Conservation (phyloP, 2,113 vertebrate species). For the Xyliphius kryptos region DNA sequence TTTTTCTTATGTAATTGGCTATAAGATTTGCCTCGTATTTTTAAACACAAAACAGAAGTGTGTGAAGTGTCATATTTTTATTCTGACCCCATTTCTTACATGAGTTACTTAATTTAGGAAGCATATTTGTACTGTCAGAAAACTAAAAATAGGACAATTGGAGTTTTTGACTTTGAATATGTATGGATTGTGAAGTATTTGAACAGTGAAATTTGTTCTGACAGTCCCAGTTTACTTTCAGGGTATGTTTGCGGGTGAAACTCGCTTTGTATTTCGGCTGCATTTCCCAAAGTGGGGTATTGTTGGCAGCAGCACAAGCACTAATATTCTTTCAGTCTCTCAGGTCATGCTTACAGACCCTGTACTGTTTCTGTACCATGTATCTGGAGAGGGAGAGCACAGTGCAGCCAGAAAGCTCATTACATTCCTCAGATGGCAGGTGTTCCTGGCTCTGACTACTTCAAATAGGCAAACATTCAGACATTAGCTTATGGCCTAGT, state of each 20-base stretch:
- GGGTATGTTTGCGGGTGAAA: too few relatives aligned
- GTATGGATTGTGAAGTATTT: not conserved
- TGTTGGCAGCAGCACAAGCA: not conserved
- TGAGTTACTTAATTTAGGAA: too few relatives aligned
- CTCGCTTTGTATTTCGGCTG: not conserved
- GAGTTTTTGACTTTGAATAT: not conserved
- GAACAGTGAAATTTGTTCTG: not conserved
- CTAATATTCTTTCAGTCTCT: conserved; percentile 10
- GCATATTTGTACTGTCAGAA: too few relatives aligned
- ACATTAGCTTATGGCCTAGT: too few relatives aligned
- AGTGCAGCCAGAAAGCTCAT: conserved; percentile 16
- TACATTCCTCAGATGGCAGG: conserved; percentile 21
- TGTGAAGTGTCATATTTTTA: too few relatives aligned
- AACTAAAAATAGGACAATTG: not conserved
- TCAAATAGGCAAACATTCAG: too few relatives aligned
- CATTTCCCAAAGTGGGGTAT: conserved; percentile 1
- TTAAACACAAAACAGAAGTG: too few relatives aligned
- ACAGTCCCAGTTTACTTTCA: not conserved
- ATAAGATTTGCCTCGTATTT: too few relatives aligned
- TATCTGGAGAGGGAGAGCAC: not conserved
- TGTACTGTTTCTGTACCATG: conserved; percentile 2
- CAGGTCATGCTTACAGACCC: conserved; percentile 13
- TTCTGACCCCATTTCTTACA: too few relatives aligned
- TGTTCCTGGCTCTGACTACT: conserved; percentile 18
- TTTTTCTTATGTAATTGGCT: too few relatives aligned